phyloP scores from a whole-genome alignment of 2,888 invertebrate genomes.

The Melipona bicolor region DNA sequence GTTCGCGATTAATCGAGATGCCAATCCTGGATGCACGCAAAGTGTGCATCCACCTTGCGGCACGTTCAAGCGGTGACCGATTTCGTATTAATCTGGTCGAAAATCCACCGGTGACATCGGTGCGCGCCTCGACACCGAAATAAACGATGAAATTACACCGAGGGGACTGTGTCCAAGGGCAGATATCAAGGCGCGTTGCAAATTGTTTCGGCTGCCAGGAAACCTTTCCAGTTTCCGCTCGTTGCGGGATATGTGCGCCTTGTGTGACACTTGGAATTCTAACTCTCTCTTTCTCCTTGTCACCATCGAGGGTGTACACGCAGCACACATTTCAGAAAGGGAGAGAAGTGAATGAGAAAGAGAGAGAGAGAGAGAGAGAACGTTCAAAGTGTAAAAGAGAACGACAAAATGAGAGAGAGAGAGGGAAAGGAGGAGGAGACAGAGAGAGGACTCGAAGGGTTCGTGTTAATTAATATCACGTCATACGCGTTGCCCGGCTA shows the following conservation, averaged over 20 bases:
- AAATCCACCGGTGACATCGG: background rate
- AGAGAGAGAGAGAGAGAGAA: conserved; percentile 25
- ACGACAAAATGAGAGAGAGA: conserved; percentile 14
- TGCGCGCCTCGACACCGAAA: background rate
- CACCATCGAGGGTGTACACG: conserved; percentile 56
- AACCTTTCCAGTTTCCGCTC: conserved; percentile 63
- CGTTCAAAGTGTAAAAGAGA: too few relatives aligned
- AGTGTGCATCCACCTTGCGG: background rate
- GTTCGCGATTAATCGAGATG: conserved; percentile 12
- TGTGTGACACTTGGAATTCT: conserved; percentile 80
- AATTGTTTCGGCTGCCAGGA: conserved; percentile 61
- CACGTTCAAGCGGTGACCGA: background rate
- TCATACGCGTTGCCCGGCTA: conserved; percentile 81
- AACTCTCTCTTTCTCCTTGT: conserved; percentile 33
- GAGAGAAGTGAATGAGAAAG: conserved; percentile 57
- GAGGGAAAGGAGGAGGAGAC: conserved; percentile 27
- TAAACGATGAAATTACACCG: conserved; percentile 42
- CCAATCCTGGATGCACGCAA: background rate
- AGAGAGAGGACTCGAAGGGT: conserved; percentile 78
- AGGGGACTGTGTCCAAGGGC: conserved; percentile 13
- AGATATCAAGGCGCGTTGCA: conserved; percentile 58
- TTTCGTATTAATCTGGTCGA: conserved; percentile 26
- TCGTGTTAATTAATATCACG: conserved; percentile 84
- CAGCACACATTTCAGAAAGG: conserved; percentile 6
- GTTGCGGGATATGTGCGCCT: conserved; percentile 71